phyloP scores from a whole-genome alignment of 2,888 invertebrate genomes.

The Leptopilina syphax region DNA sequence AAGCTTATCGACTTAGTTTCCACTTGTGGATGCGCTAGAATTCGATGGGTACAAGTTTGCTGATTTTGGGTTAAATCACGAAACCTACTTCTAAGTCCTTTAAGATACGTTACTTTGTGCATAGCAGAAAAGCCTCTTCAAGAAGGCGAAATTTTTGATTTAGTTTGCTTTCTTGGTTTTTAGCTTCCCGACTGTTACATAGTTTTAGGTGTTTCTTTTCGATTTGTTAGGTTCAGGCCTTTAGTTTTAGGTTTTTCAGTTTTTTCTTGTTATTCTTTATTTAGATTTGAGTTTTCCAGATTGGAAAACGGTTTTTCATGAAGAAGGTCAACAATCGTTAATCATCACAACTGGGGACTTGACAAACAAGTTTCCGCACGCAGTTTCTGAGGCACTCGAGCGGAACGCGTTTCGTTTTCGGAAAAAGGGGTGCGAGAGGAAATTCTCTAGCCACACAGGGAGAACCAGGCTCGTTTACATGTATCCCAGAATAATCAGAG shows the following conservation, averaged over 20 bases:
- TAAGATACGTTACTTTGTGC: conserved; percentile 15
- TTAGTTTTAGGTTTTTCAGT: too few relatives aligned
- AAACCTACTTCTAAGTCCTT: conserved; percentile 31
- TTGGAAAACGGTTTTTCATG: too few relatives aligned
- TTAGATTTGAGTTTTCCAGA: too few relatives aligned
- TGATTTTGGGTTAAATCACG: conserved; percentile 26
- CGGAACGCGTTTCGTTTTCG: background rate
- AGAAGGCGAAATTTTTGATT: too few relatives aligned
- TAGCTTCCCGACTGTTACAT: too few relatives aligned
- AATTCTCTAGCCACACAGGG: conserved; percentile 14
- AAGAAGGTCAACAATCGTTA: background rate
- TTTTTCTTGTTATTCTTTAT: too few relatives aligned
- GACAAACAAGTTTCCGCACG: conserved; percentile 24
- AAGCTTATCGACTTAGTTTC: conserved; percentile 39
- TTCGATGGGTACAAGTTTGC: conserved; percentile 30
- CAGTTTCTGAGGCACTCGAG: conserved; percentile 21
- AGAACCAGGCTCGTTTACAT: conserved; percentile 57
- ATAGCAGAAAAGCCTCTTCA: background rate
- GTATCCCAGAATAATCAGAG: conserved; percentile 63
- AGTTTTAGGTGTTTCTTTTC: too few relatives aligned
- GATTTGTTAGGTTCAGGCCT: too few relatives aligned
- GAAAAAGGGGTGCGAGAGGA: background rate
- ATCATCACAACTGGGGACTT: conserved; percentile 7
- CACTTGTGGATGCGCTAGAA: conserved; percentile 33
- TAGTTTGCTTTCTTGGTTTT: too few relatives aligned